These are phyloP conservation scores for Hetaerina americana DNA, from an alignment of 1,140 invertebrate species.

Conservation along the genomic window DNA sequence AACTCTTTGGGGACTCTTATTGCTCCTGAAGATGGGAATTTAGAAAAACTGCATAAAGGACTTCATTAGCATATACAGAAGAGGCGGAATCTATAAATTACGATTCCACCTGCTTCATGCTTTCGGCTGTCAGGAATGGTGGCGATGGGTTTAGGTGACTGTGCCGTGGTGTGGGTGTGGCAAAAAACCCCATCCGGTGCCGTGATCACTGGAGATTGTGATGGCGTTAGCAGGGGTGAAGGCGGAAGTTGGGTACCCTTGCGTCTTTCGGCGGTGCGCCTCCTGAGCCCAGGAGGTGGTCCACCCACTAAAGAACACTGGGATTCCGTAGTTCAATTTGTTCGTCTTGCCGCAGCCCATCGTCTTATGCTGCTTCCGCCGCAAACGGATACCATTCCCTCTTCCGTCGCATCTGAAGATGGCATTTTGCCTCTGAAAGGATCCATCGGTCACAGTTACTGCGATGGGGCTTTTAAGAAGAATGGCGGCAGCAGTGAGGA, in stretches of 20 bases:
- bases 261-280: not conserved
- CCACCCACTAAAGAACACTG: not conserved
- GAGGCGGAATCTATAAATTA: no score
- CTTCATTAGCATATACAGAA: no score
- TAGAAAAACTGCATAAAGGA: no score
- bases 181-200: not conserved
- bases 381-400: not conserved
- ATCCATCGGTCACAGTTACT: not conserved
- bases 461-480: not conserved
- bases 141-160: not conserved
- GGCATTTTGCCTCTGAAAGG: not conserved
- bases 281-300: not conserved
- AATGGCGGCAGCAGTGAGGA: no score
- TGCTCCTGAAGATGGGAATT: no score
- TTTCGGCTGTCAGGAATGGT: not conserved
- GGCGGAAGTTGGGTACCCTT: not conserved
- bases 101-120: no score
- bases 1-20: no score
- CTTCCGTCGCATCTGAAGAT: not conserved
- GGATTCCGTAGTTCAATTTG: not conserved
- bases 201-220: not conserved
- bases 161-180: not conserved
- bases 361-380: not conserved
- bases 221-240: not conserved
- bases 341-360: not conserved